Conservation (phyloP, 2,888 invertebrate genomes). For the Drosophila siamana region DNA sequence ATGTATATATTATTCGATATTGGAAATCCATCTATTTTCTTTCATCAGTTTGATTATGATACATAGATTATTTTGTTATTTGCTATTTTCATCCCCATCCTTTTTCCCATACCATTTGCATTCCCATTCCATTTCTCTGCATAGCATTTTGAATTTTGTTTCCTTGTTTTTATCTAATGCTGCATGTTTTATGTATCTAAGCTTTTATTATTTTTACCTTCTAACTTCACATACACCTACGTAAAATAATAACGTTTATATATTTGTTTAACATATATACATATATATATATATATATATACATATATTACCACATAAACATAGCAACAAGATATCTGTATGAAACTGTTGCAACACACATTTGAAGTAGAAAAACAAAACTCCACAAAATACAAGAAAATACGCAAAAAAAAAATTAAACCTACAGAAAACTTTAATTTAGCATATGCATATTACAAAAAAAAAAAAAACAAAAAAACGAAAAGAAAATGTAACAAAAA, state of each 20-base stretch:
- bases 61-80: conserved; percentile 2
- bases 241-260: conserved; percentile 31
- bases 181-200: conserved; percentile 50
- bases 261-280: conserved; percentile 33
- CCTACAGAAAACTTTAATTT: conserved; percentile 20
- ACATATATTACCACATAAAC: conserved; percentile 19
- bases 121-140: conserved; percentile 7
- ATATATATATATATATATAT: too few species aligned
- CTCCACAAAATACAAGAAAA: conserved; percentile 15
- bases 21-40: conserved; percentile 15
- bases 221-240: conserved; percentile 16
- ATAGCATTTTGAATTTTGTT: conserved; percentile 27
- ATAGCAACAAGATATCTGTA: conserved; percentile 29
- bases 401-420: conserved; percentile 16
- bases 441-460: conserved; percentile 23
- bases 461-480: background rate
- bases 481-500: too few species aligned
- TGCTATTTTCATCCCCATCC: conserved; percentile 12
- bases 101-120: conserved; percentile 2
- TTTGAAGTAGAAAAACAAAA: conserved; percentile 62
- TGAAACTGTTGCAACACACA: conserved; percentile 35
- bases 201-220: conserved; percentile 54
- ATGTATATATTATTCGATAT: conserved; percentile 24
- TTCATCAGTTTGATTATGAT: conserved; percentile 14
- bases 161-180: conserved; percentile 25